Evolutionary conservation across 2,113 vertebrate species (phyloP), one percentile per base, ranked within the genome.

Genomic region (Stigmatopora nigra): DNA sequence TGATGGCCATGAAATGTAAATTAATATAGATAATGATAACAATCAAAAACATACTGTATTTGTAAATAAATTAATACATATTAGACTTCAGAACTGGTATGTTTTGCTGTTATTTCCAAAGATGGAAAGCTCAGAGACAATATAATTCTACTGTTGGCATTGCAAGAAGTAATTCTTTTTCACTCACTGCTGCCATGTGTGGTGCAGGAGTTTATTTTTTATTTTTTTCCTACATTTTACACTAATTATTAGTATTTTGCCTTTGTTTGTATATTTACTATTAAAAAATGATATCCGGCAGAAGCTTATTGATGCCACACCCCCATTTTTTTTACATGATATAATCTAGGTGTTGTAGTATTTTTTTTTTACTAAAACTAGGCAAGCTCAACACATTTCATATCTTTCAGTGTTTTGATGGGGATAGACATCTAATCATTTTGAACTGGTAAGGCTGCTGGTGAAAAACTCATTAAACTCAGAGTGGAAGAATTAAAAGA

Each of bases 31-130:
- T 51, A n/a, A 51, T 51, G 16, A 49, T 49, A 51, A 51, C n/a
- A 2, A 16, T 1, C 48, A 14, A 70, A 61, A n/a, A 69, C 68
- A 73, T 65, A 72, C 75, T 78, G 75, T 81, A 77, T 58, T 65
- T 77, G 69, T 80, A 73, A 38, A 78, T 76, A 76, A 57, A 38
- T 77, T 76, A 76, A 57, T 25, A 51, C 45, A 4, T 62, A 64
- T 73, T 41, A 3, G 56, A n/a, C 68, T 71, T 65, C 35, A 60
- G 17, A 55, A 73, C 61, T 60, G 44, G 51, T 46, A 31, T 11
- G 9, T 59, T 55, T 59, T 61, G 25, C 48, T 16, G 16, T 4
- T 12, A 48, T 69, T 63, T 52, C 3, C 12, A 52, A 65, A 64
- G 0, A 38, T 13, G 22, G 1, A 36, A 61, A 63, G 17, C 60